phyloP scores from a whole-genome alignment of 2,113 vertebrate genomes.

The Cariama cristata region DNA sequence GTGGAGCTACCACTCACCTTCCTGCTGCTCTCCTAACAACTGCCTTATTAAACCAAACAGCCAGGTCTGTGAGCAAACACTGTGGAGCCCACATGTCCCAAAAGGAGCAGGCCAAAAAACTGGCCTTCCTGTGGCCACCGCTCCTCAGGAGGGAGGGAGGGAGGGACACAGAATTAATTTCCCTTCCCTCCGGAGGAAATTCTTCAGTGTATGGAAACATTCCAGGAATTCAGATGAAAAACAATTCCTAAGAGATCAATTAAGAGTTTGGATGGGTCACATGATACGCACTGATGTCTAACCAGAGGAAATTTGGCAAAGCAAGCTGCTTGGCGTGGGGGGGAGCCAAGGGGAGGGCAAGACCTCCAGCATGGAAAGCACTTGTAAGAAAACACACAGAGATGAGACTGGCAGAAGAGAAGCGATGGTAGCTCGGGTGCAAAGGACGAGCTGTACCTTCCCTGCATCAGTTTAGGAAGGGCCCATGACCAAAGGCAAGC shows the following conservation, averaged over 20 bases:
- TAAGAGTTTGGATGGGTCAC: not conserved
- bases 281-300: not conserved
- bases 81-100: not conserved
- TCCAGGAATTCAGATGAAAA: conserved; percentile 33
- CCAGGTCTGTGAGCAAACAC: not conserved
- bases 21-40: not conserved
- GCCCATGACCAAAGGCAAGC: not conserved
- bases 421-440: not conserved
- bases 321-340: not conserved
- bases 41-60: not conserved
- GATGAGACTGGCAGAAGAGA: not conserved
- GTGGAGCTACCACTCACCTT: not conserved
- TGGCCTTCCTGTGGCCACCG: not conserved
- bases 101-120: not conserved
- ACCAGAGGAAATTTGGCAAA: not conserved
- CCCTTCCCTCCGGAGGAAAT: not conserved
- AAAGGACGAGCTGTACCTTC: not conserved
- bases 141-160: not conserved
- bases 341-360: not conserved
- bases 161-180: not conserved
- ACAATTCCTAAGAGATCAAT: conserved; percentile 6
- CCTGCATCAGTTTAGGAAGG: not conserved
- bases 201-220: not conserved
- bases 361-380: not conserved
- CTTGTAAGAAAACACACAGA: not conserved